Evolutionary conservation across 2,113 vertebrate species (phyloP), one percentile per base, ranked within the genome.

Genomic region (Dipodomys merriami): DNA sequence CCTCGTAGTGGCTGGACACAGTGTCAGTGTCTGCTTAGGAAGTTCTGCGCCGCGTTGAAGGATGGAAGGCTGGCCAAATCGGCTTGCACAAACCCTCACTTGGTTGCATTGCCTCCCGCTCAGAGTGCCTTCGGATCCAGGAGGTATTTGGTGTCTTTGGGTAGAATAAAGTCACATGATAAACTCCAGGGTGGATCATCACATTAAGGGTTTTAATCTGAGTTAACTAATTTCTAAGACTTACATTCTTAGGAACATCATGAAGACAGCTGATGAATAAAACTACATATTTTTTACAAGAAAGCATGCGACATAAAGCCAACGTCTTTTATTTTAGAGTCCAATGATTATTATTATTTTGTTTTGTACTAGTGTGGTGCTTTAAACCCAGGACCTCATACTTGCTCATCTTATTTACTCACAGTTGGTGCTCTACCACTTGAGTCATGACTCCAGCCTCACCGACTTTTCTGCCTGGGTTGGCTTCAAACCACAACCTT

Each of bases 271-370:
- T 68, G 19, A 46, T 91, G 53, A 91, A 77, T 87, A 74, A 86
- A 87, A 91, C 23, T n/a, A 46, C 13, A 78, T 5, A 68, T 11
- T 46, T 39, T 81, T 78, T 57, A 44, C 29, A 80, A 90, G 80
- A 86, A 73, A 39, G 29, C 46, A n/a, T 57, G 53, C 3, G 29
- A 91, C 83, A 85, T 74, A 18, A 88, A 95, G 57, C 6, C 27
- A 78, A 1, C 78, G 76, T 95, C 30, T 91, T 91, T 84, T 57
- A 64, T 83, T 11, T 67, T 73, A 83, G 13, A 94, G 15, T 90
- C 53, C 15, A 57, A 57, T 57, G 53, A 57, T 18, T 10, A 57
- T 57, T 57, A 57, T 16, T 57, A 57, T 57, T 57, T 57, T 18
- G 15, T 57, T 57, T 57, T 57, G 15, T 10, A 57, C 53, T 16